Evolutionary conservation across 1,140 invertebrate genomes (phyloP).

Genomic region (Periplaneta americana): DNA sequence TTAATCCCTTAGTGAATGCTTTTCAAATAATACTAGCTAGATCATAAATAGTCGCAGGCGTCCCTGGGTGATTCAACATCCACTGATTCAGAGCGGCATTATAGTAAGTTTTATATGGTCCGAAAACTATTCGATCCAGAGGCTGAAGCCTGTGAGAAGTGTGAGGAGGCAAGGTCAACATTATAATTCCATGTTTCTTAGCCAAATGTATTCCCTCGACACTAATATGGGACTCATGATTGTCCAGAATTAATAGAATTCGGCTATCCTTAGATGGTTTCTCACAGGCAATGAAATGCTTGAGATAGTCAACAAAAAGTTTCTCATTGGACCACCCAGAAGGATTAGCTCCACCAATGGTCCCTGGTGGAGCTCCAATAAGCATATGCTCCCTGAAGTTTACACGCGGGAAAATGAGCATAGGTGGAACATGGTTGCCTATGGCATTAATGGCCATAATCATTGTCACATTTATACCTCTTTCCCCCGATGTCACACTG

Average conservation of each 20-base stretch:
- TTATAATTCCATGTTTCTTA: not conserved
- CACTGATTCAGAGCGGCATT: not conserved
- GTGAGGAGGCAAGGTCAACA: not conserved
- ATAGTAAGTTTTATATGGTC: not conserved
- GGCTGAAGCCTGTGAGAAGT: conserved; percentile 7
- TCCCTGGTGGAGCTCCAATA: not conserved
- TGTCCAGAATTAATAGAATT: conserved; percentile 1
- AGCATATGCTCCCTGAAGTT: conserved; percentile 5
- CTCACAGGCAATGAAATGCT: not conserved
- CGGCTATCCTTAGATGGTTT: not conserved
- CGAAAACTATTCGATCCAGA: not conserved
- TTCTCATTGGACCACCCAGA: conserved; percentile 2
- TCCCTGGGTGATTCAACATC: not conserved
- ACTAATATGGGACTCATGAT: conserved; percentile 5
- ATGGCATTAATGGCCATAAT: too few relatives aligned
- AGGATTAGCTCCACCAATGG: not conserved
- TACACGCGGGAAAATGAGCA: conserved; percentile 3
- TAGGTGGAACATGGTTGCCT: too few relatives aligned
- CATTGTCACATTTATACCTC: too few relatives aligned
- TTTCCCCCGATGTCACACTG: too few relatives aligned
- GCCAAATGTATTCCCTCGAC: not conserved
- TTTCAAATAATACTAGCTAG: not conserved
- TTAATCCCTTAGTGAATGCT: not conserved
- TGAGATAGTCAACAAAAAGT: not conserved
- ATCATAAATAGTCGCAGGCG: not conserved